Percentiles rank a stretch among this genome's conserved stretches.
Evolutionary conservation across 2,797 vertebrate species (phyloP).

Genomic region (Bradypodion pumilum): DNA sequence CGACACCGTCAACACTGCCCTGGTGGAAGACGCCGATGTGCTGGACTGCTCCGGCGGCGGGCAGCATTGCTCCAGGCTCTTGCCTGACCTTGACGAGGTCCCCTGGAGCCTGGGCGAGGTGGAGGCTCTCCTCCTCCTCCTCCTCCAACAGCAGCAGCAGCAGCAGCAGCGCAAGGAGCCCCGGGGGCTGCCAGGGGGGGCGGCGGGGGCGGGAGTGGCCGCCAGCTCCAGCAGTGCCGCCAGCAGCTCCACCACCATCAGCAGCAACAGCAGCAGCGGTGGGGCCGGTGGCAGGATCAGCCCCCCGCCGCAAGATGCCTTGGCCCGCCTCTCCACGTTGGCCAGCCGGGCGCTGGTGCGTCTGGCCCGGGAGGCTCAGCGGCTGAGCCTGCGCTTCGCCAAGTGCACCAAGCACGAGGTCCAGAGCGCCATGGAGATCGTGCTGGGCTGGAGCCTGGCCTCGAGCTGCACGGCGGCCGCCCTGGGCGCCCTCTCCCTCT

Average conservation of each 20-base stretch:
- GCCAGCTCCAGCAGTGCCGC: constrained; percentile 24
- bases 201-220: constrained; percentile 33
- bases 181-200: constrained; percentile 73
- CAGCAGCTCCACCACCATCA: constrained; percentile 17
- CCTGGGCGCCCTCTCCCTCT: constrained; percentile 89
- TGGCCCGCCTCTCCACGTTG: constrained; percentile 87
- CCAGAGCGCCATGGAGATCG: constrained; percentile 91
- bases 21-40: constrained; percentile 95
- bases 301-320: constrained; percentile 66
- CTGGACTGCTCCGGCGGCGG: constrained; percentile 94
- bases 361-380: constrained; percentile 91
- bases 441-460: constrained; percentile 90
- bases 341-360: constrained; percentile 90
- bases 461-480: constrained; percentile 86
- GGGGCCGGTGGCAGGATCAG: not conserved
- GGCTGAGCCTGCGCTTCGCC: constrained; percentile 92
- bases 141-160: constrained; percentile 33
- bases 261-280: constrained; percentile 4
- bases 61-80: constrained; percentile 91
- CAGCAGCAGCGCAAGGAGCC: constrained; percentile 60
- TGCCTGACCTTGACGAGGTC: constrained; percentile 98
- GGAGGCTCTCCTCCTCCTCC: constrained; percentile 86
- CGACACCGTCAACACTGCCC: constrained; percentile 96
- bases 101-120: constrained; percentile 96
- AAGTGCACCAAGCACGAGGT: constrained; percentile 96